Evolutionary conservation across 2,888 invertebrate genomes (phyloP).

Genomic region (Ophonus ardosiacus): DNA sequence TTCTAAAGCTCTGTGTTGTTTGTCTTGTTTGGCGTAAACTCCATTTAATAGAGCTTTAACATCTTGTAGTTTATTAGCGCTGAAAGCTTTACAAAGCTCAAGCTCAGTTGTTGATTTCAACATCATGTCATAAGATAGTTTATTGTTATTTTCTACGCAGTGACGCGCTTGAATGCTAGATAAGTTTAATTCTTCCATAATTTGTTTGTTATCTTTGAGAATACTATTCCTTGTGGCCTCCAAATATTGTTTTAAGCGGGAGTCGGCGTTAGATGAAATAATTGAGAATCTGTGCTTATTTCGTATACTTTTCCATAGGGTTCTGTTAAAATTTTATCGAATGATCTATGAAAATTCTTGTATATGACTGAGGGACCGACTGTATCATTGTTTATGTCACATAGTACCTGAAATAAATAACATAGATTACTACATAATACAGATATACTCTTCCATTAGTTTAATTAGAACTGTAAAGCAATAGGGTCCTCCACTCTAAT

Average conservation of each 20-base stretch:
- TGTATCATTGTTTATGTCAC: no score
- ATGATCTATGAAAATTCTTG: neutral
- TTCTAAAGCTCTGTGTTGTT: neutral
- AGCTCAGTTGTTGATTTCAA: neutral
- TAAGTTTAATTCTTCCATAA: neutral
- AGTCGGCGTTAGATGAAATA: neutral
- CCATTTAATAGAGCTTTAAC: neutral
- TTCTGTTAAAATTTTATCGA: neutral
- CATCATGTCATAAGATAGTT: neutral
- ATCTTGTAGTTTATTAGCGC: neutral
- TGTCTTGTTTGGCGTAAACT: neutral
- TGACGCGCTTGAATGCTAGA: neutral
- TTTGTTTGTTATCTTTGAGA: neutral
- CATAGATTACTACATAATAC: no score
- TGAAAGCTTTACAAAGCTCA: neutral
- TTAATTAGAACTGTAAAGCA: no score
- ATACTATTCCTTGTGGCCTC: neutral
- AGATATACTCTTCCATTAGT: no score
- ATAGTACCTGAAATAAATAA: no score
- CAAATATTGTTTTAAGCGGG: neutral
- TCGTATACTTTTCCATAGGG: neutral
- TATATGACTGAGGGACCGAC: no score
- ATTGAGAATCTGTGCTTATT: neutral
- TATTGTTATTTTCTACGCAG: neutral
- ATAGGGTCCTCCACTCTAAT: no score